Evolutionary conservation across 2,797 vertebrate genomes (phyloP).

Genomic region (Coregonus ussuriensis): DNA sequence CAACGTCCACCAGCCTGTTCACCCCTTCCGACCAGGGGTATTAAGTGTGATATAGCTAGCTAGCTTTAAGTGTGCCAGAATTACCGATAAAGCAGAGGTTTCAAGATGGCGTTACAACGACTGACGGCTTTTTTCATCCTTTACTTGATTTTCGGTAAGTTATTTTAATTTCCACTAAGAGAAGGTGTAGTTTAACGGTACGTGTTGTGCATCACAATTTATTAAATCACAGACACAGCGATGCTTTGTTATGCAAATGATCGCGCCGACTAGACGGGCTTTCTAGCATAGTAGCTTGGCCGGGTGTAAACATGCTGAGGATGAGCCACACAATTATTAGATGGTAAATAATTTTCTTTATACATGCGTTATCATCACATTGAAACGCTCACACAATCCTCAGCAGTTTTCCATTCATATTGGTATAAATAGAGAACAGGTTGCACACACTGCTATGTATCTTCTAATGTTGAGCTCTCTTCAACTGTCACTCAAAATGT

Average conservation of each 20-base stretch:
- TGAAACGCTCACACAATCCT: neutral
- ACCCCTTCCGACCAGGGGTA: constrained; percentile 57
- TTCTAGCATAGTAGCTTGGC: neutral
- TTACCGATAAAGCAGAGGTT: constrained; percentile 53
- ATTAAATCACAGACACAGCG: constrained; percentile 14
- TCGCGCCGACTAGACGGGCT: neutral
- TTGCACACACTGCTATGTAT: too few relatives aligned
- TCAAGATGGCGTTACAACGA: constrained; percentile 79
- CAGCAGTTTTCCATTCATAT: neutral
- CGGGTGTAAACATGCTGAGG: neutral
- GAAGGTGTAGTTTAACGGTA: neutral
- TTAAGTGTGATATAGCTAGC: constrained; percentile 37
- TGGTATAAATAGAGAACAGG: too few relatives aligned
- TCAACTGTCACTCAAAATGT: neutral
- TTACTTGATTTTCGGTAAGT: constrained; percentile 71
- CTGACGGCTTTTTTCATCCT: constrained; percentile 61
- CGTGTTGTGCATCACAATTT: constrained; percentile 2
- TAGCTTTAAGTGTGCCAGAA: constrained; percentile 47
- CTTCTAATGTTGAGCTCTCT: too few relatives aligned
- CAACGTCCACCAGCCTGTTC: constrained; percentile 67
- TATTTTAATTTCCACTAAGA: neutral
- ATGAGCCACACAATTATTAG: neutral
- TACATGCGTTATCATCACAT: constrained; percentile 8
- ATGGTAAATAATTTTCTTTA: neutral
- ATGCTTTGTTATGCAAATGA: constrained; percentile 19